phyloP scores from a whole-genome alignment of 2,888 invertebrate species.

The Nemotelus pantherinus region DNA sequence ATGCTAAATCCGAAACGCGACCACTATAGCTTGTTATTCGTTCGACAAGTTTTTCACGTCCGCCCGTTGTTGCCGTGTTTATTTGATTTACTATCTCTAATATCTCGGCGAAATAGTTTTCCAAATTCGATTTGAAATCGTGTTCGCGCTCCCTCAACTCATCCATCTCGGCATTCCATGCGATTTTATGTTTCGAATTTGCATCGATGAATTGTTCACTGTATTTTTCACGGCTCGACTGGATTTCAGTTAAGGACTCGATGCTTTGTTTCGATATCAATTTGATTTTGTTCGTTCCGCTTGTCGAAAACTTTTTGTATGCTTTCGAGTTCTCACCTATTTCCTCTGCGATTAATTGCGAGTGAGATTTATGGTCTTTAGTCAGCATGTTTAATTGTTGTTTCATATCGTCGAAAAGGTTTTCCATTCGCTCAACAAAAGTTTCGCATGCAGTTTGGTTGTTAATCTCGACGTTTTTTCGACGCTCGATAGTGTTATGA shows the following conservation, averaged over 20 bases:
- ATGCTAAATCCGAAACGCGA: slow-evolving; percentile 55
- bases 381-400: slow-evolving; percentile 56
- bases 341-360: slow-evolving; percentile 57
- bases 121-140: slow-evolving; percentile 17
- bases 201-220: neutral
- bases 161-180: neutral
- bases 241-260: slow-evolving; percentile 3
- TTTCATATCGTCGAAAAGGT: slow-evolving; percentile 58
- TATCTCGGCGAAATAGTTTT: slow-evolving; percentile 23
- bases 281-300: slow-evolving; percentile 55
- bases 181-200: neutral
- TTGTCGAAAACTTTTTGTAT: slow-evolving; percentile 56
- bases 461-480: slow-evolving; percentile 60
- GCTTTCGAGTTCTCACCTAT: slow-evolving; percentile 50
- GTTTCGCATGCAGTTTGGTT: slow-evolving; percentile 59
- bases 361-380: slow-evolving; percentile 56
- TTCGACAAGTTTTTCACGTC: slow-evolving; percentile 10
- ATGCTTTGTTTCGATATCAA: slow-evolving; percentile 11
- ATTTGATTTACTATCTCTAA: slow-evolving; percentile 16
- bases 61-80: neutral
- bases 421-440: slow-evolving; percentile 60
- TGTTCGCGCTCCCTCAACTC: slow-evolving; percentile 19
- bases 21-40: slow-evolving; percentile 11
- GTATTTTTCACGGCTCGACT: slow-evolving; percentile 21
- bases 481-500: slow-evolving; percentile 64